phyloP scores from a whole-genome alignment of 2,888 invertebrate species.

The Leptinotarsa juncta region DNA sequence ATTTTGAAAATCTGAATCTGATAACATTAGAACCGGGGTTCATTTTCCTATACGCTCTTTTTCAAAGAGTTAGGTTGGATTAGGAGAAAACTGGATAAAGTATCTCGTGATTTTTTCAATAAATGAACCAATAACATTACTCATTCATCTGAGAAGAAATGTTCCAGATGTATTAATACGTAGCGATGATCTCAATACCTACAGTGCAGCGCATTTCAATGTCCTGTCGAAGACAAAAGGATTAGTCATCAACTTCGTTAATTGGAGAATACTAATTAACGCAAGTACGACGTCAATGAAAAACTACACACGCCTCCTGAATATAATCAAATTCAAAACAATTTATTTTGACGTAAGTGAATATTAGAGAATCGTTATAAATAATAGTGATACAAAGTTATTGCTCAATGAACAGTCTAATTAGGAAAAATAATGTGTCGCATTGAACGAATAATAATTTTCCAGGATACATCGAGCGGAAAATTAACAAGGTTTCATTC shows the following conservation, averaged over 20 bases:
- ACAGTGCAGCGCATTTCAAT: constrained; percentile 34
- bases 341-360: constrained; percentile 19
- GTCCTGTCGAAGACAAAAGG: constrained; percentile 27
- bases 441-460: constrained; percentile 4
- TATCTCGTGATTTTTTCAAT: too few relatives aligned
- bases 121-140: not conserved
- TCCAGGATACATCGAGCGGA: constrained; percentile 11
- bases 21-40: too few relatives aligned
- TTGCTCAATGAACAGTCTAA: constrained; percentile 24
- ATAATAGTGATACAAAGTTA: constrained; percentile 37
- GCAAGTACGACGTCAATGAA: constrained; percentile 32
- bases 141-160: constrained; percentile 9
- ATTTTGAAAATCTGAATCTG: too few relatives aligned
- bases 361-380: constrained; percentile 39
- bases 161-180: constrained; percentile 38
- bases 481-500: constrained; percentile 8
- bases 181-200: constrained; percentile 38
- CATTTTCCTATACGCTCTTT: too few relatives aligned
- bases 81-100: too few relatives aligned
- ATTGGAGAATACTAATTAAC: constrained; percentile 14
- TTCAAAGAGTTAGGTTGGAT: too few relatives aligned
- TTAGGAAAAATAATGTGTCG: constrained; percentile 8
- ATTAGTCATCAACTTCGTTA: constrained; percentile 23
- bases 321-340: constrained; percentile 33
- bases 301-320: constrained; percentile 40